Conservation (phyloP, 2,888 invertebrate species). For the Leucophenga montana region DNA sequence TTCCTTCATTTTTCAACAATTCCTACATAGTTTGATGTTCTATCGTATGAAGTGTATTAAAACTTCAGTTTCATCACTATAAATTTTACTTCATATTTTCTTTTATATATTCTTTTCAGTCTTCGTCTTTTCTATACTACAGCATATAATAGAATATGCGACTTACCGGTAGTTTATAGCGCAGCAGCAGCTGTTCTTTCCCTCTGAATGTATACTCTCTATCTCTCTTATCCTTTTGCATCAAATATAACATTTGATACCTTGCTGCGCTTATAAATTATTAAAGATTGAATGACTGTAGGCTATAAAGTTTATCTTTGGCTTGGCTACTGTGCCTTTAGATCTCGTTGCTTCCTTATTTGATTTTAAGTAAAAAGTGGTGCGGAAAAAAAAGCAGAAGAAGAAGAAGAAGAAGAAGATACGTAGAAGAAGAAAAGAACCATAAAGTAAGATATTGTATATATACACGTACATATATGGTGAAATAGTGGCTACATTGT, state of each 20-base stretch:
- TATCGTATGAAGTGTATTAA: too few species aligned
- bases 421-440: background rate
- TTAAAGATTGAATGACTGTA: conserved; percentile 54
- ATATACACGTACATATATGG: too few species aligned
- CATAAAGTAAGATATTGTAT: background rate
- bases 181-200: too few species aligned
- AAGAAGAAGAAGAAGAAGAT: conserved; percentile 14
- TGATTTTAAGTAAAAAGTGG: conserved; percentile 26
- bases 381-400: background rate
- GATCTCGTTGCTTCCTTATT: conserved; percentile 6
- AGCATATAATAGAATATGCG: background rate
- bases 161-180: too few species aligned
- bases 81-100: too few species aligned
- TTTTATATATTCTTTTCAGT: too few species aligned
- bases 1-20: too few species aligned
- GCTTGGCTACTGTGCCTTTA: conserved; percentile 7
- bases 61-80: too few species aligned
- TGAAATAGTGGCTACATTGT: too few species aligned
- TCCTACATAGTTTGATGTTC: too few species aligned
- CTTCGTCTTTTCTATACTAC: background rate
- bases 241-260: conserved; percentile 20
- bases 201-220: background rate
- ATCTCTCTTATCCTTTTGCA: conserved; percentile 10
- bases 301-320: conserved; percentile 43
- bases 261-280: conserved; percentile 52